Percentiles rank a stretch among this genome's conserved stretches.
Conservation (phyloP, 2,113 vertebrate species). For the Dipodomys merriami region DNA sequence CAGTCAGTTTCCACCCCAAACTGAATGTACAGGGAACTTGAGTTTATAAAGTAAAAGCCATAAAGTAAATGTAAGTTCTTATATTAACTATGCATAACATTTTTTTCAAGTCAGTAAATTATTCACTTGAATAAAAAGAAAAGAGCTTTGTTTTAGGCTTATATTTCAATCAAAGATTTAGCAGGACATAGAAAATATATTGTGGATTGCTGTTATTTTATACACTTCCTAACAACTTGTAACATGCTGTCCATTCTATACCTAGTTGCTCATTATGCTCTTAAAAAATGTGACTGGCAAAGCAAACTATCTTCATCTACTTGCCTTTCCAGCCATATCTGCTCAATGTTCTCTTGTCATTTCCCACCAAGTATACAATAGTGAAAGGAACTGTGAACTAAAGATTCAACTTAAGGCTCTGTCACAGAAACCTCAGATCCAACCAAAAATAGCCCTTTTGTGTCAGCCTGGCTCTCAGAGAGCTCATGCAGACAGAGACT, state of each 20-base stretch:
- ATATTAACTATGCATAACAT: neutral
- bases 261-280: neutral
- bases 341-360: neutral
- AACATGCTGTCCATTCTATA: neutral
- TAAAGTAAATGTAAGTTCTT: neutral
- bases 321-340: neutral
- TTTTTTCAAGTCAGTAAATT: neutral
- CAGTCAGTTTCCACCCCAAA: neutral
- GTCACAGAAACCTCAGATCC: neutral
- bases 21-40: neutral
- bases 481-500: neutral
- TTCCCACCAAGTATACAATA: neutral
- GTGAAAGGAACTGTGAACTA: neutral
- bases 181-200: neutral
- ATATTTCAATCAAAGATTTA: conserved; percentile 31
- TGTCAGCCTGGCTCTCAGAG: neutral
- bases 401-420: neutral
- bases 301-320: neutral
- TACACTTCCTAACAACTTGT: neutral
- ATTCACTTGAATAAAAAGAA: neutral
- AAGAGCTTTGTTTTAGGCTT: neutral
- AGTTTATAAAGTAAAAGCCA: neutral
- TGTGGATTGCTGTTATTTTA: conserved; percentile 10
- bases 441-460: neutral
- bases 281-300: neutral